A percentile compares a stretch with the other conserved stretches of the same genome.
Conservation (phyloP, 37 sponge, comb jelly and placozoan genomes). For the Eunapius fragilis region DNA sequence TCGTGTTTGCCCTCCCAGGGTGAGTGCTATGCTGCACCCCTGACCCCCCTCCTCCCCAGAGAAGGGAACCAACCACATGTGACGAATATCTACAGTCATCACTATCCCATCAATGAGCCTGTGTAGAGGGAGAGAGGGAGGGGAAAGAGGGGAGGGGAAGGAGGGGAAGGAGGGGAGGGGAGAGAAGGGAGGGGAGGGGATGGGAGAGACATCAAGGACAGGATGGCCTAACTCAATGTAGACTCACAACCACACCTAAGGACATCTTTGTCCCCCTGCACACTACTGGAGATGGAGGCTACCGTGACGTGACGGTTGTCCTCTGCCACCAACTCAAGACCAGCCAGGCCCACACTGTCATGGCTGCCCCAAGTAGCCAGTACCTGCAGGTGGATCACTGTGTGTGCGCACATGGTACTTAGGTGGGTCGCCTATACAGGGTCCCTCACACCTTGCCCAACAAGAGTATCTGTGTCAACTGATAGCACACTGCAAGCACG, state of each 20-base stretch:
- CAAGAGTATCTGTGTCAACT: not conserved
- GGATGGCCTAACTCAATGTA: no score
- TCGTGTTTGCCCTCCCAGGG: slow-evolving; percentile 32
- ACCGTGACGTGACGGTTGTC: slow-evolving; percentile 24
- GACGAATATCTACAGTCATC: slow-evolving; percentile 70
- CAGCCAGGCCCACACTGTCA: slow-evolving; percentile 85
- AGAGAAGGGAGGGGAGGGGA: not conserved
- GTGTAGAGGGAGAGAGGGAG: not conserved
- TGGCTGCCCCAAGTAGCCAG: slow-evolving; percentile 83
- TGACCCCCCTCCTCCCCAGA: no score
- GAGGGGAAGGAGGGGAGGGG: not conserved
- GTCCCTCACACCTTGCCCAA: not conserved
- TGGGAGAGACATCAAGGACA: no score
- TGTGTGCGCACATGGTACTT: not conserved
- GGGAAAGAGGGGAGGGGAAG: not conserved
- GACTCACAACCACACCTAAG: no score
- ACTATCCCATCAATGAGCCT: slow-evolving; percentile 77
- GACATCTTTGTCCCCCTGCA: not conserved
- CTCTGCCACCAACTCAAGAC: slow-evolving; percentile 70
- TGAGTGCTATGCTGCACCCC: slow-evolving; percentile 42
- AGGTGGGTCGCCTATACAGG: not conserved
- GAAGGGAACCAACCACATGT: slow-evolving; percentile 88
- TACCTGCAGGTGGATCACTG: slow-evolving; percentile 25
- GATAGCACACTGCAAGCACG: slow-evolving; percentile 7
- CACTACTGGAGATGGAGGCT: not conserved